Evolutionary conservation across 2,888 invertebrate species (phyloP).

Genomic region (Dicyrtoma fusca): DNA sequence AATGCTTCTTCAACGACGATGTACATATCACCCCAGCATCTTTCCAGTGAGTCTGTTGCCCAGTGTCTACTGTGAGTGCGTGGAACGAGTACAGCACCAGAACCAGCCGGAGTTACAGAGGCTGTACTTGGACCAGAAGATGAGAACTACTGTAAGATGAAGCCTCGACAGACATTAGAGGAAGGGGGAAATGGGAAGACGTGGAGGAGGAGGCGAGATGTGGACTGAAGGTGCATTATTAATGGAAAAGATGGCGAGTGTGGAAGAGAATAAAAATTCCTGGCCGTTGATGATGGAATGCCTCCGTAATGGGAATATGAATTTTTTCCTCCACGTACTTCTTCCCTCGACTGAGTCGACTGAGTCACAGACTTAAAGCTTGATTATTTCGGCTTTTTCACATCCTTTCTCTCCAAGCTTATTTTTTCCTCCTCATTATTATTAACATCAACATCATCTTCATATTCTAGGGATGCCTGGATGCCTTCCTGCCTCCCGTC

Average conservation of each 20-base stretch:
- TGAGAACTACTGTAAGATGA: too few species aligned
- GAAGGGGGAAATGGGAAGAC: not conserved
- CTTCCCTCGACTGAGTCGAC: not conserved
- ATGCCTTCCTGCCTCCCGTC: too few species aligned
- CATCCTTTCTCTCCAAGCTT: conserved; percentile 4
- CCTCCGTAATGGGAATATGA: conserved; percentile 25
- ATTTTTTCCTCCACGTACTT: conserved; percentile 4
- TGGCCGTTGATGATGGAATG: conserved; percentile 22
- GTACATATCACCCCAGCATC: too few species aligned
- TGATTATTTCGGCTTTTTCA: conserved; percentile 16
- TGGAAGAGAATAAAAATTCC: conserved; percentile 6
- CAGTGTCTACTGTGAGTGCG: too few species aligned
- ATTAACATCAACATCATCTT: conserved; percentile 9
- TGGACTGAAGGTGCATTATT: conserved; percentile 13
- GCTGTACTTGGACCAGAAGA: too few species aligned
- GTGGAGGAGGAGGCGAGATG: not conserved
- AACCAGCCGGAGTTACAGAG: too few species aligned
- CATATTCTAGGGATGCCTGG: not conserved
- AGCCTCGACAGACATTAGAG: not conserved
- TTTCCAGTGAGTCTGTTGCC: too few species aligned
- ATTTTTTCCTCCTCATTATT: conserved; percentile 21
- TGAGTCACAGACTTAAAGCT: conserved; percentile 1
- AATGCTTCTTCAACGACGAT: too few species aligned
- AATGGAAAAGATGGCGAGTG: conserved; percentile 14
- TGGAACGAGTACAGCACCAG: too few species aligned